Evolutionary conservation across 2,113 vertebrate genomes (phyloP), one percentile per base, ranked within the genome.

Genomic region (Ammodytes marinus): DNA sequence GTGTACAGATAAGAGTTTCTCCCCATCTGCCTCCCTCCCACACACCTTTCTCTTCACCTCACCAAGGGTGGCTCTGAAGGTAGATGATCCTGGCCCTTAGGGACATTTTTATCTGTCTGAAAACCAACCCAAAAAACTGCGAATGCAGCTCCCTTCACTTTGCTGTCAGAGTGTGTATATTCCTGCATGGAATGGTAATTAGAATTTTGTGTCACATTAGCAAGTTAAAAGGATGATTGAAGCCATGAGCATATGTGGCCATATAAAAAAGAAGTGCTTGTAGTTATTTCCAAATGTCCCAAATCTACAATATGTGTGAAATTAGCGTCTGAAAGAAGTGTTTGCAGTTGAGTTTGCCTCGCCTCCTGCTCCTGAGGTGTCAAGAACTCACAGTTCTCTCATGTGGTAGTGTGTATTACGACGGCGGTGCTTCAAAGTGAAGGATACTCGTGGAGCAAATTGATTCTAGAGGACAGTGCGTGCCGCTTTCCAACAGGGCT

Each of bases 361-460:
- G 8, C n/a, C 27, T 55, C 6, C 59, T 27, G 68, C 13, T 46
- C 11, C 14, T 3, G 42, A 19, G 59, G 67, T 57, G 49, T 64
- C 9, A 43, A 79, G 39, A 72, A 45, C 60, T 60, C 0, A 1
- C 15, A 11, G 67, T 11, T 77, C 59, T 84, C 40, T 78, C 10
- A 11, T 86, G 74, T 74, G 45, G 64, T 74, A 72, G 69, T 74
- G 74, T 72, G 55, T 70, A 43, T 81, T 82, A 70, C 53, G 65
- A 82, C 5, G 15, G 2, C 10, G 45, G 0, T 27, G 71, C 82
- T 80, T 89, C 69, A 89, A 83, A 89, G 61, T 82, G 60, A 82
- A 87, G 85, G 84, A 87, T 69, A 75, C 77, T 84, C 59, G 9
- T 67, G 65, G 57, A 65, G 39, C 53, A 77, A 81, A 77, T 64